These are phyloP conservation scores for Buathra laborator DNA, from an alignment of 2,888 invertebrate species.

Conservation along the genomic window DNA sequence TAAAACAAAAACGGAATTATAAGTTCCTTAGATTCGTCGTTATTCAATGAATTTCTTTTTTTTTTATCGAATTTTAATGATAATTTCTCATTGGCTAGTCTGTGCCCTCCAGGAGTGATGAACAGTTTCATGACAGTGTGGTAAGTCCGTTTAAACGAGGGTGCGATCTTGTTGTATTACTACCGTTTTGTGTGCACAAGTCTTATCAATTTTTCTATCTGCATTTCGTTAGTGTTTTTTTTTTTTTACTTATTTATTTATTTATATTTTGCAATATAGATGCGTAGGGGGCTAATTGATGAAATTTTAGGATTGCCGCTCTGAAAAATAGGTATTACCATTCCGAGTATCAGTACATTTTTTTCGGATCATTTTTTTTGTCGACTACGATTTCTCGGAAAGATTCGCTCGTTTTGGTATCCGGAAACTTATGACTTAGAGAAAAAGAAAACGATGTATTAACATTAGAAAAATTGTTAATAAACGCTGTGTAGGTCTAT, in stretches of 20 bases:
- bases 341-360: too few relatives aligned
- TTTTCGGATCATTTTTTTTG: too few relatives aligned
- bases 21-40: conserved; percentile 54
- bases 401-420: too few relatives aligned
- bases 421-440: too few relatives aligned
- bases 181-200: conserved; percentile 85
- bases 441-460: too few relatives aligned
- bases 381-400: too few relatives aligned
- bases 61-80: conserved; percentile 79
- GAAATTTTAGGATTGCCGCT: conserved; percentile 18
- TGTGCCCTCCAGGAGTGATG: conserved; percentile 94
- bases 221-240: conserved; percentile 68
- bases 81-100: conserved; percentile 89
- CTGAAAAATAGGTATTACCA: not conserved
- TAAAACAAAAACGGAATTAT: conserved; percentile 27
- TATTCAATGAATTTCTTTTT: conserved; percentile 30
- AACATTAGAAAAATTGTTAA: too few relatives aligned
- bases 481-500: too few relatives aligned
- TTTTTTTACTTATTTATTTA: conserved; percentile 36
- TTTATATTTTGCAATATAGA: conserved; percentile 59
- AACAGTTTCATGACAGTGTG: conserved; percentile 95
- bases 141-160: conserved; percentile 88
- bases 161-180: conserved; percentile 80
- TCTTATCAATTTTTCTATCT: conserved; percentile 79
- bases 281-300: conserved; percentile 54